Evolutionary conservation across 1,140 invertebrate species (phyloP), one percentile per base, ranked within the genome.

Genomic region (Drosophila simulans): DNA sequence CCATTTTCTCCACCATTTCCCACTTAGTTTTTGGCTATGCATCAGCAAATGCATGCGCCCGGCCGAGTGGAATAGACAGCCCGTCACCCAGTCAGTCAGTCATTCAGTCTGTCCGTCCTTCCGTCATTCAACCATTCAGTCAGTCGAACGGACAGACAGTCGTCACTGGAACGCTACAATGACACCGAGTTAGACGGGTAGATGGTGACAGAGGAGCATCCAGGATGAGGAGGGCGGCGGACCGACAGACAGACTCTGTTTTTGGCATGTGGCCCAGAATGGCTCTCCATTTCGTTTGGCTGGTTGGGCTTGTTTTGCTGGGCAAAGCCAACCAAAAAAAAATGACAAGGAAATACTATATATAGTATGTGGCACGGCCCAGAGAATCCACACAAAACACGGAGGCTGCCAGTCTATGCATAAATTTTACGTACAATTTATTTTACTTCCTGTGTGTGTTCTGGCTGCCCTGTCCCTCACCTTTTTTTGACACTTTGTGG

Each of bases 21-120:
- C 65, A 70, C 65, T 72, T 72, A 65, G 71, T 78, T 83, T 63
- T 71, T 56, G 77, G 68, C 64, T 52, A 53, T 56, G 79, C 73
- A 81, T 63, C 77, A 58, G 63, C 60, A 78, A 79, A 78, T 85
- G 80, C 80, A 83, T 75, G 70, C 56, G 76, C 59, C 76, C 62
- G 59, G 56, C 76, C 42, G 74, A 60, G 63, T 71, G 68, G 55
- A 63, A 84, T 80, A 79, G 77, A 83, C 77, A 78, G 55, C 80
- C 73, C 80, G 80, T 80, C 78, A 81, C 70, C 56, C 60, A 66
- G 69, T 49, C 66, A 46, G 10, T 46, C 43, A 53, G 63, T 37
- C 62, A 25, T 5, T 56, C 53, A 55, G 27, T 37, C 51, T 20
- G 5, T 10, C 53, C 13, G 7, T 56, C 53, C 48, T 12, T 43